Base-by-base conservation (phyloP, 2,797 vertebrate genomes). In the Molossus molossus region DNA sequence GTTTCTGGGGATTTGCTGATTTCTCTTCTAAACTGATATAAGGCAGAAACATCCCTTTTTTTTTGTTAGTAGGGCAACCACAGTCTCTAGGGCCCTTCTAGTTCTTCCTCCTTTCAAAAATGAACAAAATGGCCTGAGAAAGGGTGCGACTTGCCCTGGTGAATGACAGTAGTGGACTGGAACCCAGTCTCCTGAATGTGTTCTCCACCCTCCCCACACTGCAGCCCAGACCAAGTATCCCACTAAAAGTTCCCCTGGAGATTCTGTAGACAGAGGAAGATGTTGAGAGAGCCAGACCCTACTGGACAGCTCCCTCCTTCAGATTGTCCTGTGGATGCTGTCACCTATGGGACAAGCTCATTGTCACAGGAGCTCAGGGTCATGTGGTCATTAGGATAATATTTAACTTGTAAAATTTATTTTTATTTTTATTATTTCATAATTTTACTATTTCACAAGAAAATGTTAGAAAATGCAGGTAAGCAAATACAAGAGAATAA, bases 401-500 rank as follows among this genome's bases (percentile, higher is more conserved):
- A 83, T 73, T 90, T 87, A 77, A 72, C 23, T 79, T 94, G 75
- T 9, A 48, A 90, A 85, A 55, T 40, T 87, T 60, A 72, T 73
- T 87, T 88, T 86, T 27, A 29, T 79, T 87, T 93, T 69, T 84
- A 23, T 91, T 48, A 53, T 83, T 94, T 92, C 7, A 72, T 90
- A 45, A 85, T 79, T 93, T 81, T 17, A 50, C 81, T 57, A 90
- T 64, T 76, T 83, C 12, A 64, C 75, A 48, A 62, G 62, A 81
- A 94, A 89, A 81, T 45, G 55, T 70, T 88, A 91, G 77, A 76
- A 90, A 67, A 50, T 50, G 12, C 37, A 94, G 12, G 45, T 77
- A 87, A 90, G 55, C 72, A 90, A 81, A 65, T 75, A 90, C 23
- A 76, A 90, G 37, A 94, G 7, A 87, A 60, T 73, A 60, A 94